A percentile compares a stretch with the other conserved stretches of the same genome.
Conservation (phyloP, 2,888 invertebrate species). For the Chydorus sphaericus region DNA sequence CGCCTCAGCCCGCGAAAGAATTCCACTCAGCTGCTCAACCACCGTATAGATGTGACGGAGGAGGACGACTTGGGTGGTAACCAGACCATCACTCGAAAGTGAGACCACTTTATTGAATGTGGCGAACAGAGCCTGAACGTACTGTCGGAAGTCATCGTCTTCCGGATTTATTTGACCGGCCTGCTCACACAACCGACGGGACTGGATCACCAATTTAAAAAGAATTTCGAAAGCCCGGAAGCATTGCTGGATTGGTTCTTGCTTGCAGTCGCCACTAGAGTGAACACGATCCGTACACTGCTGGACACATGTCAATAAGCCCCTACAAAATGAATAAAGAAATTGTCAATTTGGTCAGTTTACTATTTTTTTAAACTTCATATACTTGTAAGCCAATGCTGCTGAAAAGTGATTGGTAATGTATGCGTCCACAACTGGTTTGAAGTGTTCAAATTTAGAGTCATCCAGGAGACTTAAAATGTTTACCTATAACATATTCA, state of each 20-base stretch:
- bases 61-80: constrained; percentile 66
- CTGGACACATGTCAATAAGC: constrained; percentile 18
- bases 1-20: constrained; percentile 47
- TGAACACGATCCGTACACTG: constrained; percentile 67
- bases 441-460: constrained; percentile 83
- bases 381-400: constrained; percentile 78
- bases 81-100: constrained; percentile 53
- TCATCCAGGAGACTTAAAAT: constrained; percentile 82
- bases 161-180: constrained; percentile 72
- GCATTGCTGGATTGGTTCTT: constrained; percentile 78
- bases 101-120: constrained; percentile 62
- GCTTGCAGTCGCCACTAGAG: constrained; percentile 53
- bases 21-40: constrained; percentile 54
- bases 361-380: background rate
- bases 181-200: constrained; percentile 62
- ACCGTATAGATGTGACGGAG: constrained; percentile 69
- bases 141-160: constrained; percentile 70
- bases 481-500: constrained; percentile 40
- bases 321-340: constrained; percentile 16
- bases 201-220: constrained; percentile 82
- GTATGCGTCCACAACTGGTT: constrained; percentile 85
- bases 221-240: constrained; percentile 82
- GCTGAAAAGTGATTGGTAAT: constrained; percentile 89
- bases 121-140: constrained; percentile 45
- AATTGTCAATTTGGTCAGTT: background rate